phyloP scores from a whole-genome alignment of 2,797 vertebrate genomes.

The Acestrorhynchus altus region DNA sequence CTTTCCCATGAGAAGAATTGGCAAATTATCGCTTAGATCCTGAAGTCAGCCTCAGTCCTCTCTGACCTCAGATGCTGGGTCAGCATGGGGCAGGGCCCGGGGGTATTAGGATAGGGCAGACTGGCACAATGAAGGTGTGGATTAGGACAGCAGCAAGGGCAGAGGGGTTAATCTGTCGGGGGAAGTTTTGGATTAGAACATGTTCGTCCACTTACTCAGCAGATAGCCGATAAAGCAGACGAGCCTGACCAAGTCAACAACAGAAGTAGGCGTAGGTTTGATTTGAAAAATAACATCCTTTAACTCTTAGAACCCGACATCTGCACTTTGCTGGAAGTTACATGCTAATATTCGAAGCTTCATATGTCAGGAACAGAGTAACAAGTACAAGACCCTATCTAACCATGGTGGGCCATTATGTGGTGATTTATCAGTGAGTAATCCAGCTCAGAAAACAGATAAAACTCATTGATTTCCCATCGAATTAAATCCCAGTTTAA shows the following conservation, averaged over 20 bases:
- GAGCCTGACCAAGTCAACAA: not conserved
- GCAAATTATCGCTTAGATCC: constrained; percentile 7
- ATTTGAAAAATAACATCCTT: no score
- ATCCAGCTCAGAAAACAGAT: no score
- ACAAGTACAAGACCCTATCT: no score
- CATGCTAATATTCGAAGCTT: no score
- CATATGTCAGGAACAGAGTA: no score
- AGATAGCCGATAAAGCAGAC: constrained; percentile 4
- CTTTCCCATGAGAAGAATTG: constrained; percentile 33
- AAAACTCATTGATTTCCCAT: no score
- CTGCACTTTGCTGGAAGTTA: no score
- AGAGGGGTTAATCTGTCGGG: constrained; percentile 50
- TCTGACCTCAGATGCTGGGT: constrained; percentile 39
- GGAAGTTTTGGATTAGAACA: constrained; percentile 62
- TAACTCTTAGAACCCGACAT: no score
- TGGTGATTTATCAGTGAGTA: no score
- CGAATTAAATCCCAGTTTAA: no score
- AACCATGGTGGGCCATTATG: no score
- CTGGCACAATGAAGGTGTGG: constrained; percentile 56
- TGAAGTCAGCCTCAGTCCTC: not conserved
- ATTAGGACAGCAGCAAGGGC: constrained; percentile 54
- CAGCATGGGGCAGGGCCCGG: constrained; percentile 22
- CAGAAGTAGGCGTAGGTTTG: no score
- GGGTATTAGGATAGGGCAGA: constrained; percentile 49
- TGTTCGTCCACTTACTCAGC: not conserved